These are phyloP conservation scores for Pinna nobilis DNA, from an alignment of 1,140 invertebrate genomes.

Conservation along the genomic window DNA sequence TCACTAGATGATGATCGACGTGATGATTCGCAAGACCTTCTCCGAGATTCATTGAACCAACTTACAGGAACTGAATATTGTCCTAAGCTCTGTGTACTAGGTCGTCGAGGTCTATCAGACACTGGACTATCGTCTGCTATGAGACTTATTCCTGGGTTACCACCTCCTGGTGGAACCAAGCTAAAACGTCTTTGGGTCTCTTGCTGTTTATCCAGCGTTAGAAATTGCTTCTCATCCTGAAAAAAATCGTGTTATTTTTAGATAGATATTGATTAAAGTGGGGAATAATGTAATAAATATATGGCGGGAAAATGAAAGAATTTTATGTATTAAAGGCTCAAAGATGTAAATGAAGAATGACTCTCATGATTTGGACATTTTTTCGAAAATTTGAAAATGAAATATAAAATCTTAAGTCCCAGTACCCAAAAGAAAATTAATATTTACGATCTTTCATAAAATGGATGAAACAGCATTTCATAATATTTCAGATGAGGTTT, in stretches of 20 bases:
- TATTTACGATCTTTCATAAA: no score
- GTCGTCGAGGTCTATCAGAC: constrained; percentile 59
- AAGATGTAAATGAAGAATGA: no score
- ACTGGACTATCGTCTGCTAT: constrained; percentile 61
- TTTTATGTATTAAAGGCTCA: no score
- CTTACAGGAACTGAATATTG: constrained; percentile 66
- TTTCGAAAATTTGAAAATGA: no score
- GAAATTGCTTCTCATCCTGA: constrained; percentile 63
- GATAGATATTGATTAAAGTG: no score
- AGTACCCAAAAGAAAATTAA: no score
- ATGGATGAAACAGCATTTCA: no score
- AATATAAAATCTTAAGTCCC: no score
- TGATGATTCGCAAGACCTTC: constrained; percentile 51
- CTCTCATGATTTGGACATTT: no score
- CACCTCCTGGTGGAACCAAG: constrained; percentile 60
- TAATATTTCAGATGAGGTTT: no score
- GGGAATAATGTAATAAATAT: no score
- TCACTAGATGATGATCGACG: constrained; percentile 48
- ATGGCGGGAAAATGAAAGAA: no score
- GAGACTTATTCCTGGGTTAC: constrained; percentile 62
- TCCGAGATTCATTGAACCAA: constrained; percentile 63
- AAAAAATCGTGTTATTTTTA: constrained; percentile 6
- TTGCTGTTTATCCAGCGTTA: constrained; percentile 49
- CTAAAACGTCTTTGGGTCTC: constrained; percentile 62
- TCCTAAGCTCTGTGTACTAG: constrained; percentile 68